phyloP scores from a whole-genome alignment of 2,888 invertebrate genomes.

The Leucophora obtusa region DNA sequence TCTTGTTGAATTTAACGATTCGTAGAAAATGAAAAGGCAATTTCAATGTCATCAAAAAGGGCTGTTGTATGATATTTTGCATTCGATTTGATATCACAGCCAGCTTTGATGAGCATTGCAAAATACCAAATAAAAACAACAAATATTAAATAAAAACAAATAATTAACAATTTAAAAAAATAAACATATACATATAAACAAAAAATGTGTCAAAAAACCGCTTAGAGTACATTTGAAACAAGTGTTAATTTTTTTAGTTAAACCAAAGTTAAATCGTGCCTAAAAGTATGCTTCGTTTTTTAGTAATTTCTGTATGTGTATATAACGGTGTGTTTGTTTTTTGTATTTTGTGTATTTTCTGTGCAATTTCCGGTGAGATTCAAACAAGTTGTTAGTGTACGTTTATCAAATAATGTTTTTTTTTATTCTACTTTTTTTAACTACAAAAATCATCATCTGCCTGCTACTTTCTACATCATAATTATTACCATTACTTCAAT shows the following conservation, averaged over 20 bases:
- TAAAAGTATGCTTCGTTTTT: slow-evolving; percentile 48
- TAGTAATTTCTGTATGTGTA: slow-evolving; percentile 14
- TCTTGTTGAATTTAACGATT: slow-evolving; percentile 56
- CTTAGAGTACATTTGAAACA: background rate
- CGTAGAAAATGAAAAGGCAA: slow-evolving; percentile 58
- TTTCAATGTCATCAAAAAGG: slow-evolving; percentile 78
- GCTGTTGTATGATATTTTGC: slow-evolving; percentile 76
- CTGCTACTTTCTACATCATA: background rate
- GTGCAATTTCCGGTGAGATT: slow-evolving; percentile 64
- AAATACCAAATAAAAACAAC: slow-evolving; percentile 67
- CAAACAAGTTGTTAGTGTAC: slow-evolving; percentile 68
- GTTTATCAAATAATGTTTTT: slow-evolving; percentile 30
- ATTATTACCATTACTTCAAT: background rate
- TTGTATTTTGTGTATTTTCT: slow-evolving; percentile 48
- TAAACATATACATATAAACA: too few relatives aligned
- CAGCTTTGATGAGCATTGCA: slow-evolving; percentile 79
- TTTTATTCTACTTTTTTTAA: background rate
- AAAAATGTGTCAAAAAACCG: background rate
- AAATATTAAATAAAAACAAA: slow-evolving; percentile 27
- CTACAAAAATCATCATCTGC: background rate
- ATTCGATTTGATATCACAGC: slow-evolving; percentile 78
- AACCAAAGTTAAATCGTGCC: slow-evolving; percentile 9
- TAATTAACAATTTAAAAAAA: slow-evolving; percentile 1
- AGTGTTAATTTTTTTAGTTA: background rate
- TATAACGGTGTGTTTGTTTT: slow-evolving; percentile 22